phyloP scores from a whole-genome alignment of 2,113 vertebrate genomes.

The Campylomormyrus numenius region DNA sequence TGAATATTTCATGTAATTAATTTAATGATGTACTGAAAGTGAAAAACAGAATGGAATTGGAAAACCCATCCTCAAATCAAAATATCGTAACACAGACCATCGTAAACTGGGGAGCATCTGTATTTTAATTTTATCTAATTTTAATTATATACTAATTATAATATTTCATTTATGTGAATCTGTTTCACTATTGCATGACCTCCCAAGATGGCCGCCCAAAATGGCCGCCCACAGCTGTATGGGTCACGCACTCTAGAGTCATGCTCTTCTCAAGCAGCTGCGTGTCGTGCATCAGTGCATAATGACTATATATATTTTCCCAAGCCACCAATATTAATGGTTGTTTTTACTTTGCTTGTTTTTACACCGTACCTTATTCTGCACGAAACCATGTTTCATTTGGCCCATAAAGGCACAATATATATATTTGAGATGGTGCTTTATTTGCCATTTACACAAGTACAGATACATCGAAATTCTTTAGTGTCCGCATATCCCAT shows the following conservation, averaged over 20 bases:
- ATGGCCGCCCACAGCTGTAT: not conserved
- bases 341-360: not conserved
- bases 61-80: too few relatives aligned
- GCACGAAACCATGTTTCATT: not conserved
- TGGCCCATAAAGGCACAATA: not conserved
- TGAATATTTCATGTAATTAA: too few relatives aligned
- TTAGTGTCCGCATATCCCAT: not conserved
- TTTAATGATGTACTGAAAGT: too few relatives aligned
- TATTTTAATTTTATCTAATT: not conserved
- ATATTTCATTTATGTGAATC: not conserved
- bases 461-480: not conserved
- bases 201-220: not conserved
- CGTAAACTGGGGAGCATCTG: too few relatives aligned
- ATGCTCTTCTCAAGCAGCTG: not conserved
- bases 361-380: not conserved
- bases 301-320: not conserved
- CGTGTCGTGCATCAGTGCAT: not conserved
- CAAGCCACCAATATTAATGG: not conserved
- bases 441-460: not conserved
- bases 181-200: not conserved
- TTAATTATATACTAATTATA: not conserved
- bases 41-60: too few relatives aligned
- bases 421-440: not conserved
- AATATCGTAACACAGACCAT: too few relatives aligned
- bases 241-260: not conserved